Conservation (phyloP, 1,140 invertebrate genomes). For the Drosophila lacteicornis region DNA sequence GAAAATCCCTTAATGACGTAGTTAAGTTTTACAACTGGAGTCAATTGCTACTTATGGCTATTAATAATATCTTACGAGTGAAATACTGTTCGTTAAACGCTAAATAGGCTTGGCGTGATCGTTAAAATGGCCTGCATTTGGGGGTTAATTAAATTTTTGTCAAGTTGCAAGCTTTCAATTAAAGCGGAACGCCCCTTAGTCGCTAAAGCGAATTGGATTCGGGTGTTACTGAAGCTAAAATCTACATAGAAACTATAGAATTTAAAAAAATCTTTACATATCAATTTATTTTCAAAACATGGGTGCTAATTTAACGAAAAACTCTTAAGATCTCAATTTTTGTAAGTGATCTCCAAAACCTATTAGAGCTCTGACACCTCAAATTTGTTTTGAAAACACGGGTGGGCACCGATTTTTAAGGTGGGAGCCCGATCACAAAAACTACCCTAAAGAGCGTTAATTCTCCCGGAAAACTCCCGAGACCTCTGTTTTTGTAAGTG, state of each 20-base stretch:
- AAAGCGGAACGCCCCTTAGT: neutral
- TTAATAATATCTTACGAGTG: neutral
- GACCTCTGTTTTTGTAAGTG: too few relatives aligned
- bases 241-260: too few relatives aligned
- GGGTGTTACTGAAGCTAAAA: too few relatives aligned
- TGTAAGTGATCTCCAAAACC: too few relatives aligned
- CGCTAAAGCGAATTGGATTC: neutral
- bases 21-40: neutral
- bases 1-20: constrained; percentile 9
- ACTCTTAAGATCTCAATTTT: too few relatives aligned
- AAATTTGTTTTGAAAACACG: neutral
- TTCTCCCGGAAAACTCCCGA: neutral
- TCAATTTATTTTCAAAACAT: too few relatives aligned
- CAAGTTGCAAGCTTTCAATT: neutral
- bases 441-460: too few relatives aligned
- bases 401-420: neutral
- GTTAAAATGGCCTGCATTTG: neutral
- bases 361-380: neutral
- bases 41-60: neutral
- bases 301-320: too few relatives aligned
- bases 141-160: constrained; percentile 12
- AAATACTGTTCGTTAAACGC: neutral
- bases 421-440: neutral
- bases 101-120: constrained; percentile 3
- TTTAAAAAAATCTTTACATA: too few relatives aligned